These are phyloP conservation scores for Dreissena rostriformis DNA, from an alignment of 1,140 invertebrate species.

Conservation along the genomic window DNA sequence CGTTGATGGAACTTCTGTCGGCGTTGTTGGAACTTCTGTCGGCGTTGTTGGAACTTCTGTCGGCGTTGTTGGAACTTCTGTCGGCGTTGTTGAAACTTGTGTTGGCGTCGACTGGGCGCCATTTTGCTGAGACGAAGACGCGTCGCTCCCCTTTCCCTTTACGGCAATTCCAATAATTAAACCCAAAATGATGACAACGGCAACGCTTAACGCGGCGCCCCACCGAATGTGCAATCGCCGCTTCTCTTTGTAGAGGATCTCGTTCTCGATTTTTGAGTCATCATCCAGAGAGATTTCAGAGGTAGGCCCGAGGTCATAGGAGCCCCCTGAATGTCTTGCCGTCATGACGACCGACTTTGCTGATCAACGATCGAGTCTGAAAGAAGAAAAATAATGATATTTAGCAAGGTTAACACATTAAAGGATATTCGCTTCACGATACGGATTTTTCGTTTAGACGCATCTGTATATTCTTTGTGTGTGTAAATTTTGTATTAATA, in stretches of 20 bases:
- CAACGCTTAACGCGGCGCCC: not conserved
- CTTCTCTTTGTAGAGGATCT: not conserved
- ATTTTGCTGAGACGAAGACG: not conserved
- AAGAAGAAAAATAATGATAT: not conserved
- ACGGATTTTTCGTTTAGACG: too few relatives aligned
- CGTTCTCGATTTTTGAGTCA: not conserved
- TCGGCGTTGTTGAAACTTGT: not conserved
- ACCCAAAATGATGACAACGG: not conserved
- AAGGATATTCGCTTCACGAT: too few relatives aligned
- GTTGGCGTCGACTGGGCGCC: not conserved
- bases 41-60: too few relatives aligned
- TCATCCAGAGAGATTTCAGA: not conserved
- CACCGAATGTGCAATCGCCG: not conserved
- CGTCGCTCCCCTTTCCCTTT: not conserved
- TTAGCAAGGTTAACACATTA: not conserved
- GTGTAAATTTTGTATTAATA: too few relatives aligned
- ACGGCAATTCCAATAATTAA: constrained; percentile 16
- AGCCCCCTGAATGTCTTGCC: not conserved
- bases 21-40: too few relatives aligned
- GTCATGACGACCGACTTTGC: not conserved
- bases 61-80: too few relatives aligned
- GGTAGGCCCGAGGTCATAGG: not conserved
- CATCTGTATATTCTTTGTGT: too few relatives aligned
- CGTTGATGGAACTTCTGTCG: too few relatives aligned
- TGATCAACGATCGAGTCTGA: not conserved